Base-by-base conservation (phyloP, 2,797 vertebrate genomes). In the Pangasius krempfi region DNA sequence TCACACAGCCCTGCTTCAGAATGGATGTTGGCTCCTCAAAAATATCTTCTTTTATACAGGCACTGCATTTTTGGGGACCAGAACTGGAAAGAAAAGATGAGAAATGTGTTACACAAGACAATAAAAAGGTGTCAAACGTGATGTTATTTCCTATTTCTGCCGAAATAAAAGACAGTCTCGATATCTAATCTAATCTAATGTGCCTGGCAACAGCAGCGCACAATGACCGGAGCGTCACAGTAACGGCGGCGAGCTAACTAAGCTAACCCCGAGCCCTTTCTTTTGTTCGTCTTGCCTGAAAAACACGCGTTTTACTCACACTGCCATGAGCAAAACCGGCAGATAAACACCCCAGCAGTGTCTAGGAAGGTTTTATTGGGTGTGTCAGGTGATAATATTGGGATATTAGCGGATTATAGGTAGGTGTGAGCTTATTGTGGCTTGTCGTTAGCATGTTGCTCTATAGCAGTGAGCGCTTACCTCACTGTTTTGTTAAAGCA, bases 11-110 rank as follows among this genome's bases (percentile, higher is more conserved):
- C 86, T 95, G 97, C 93, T 98, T 97, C 89, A 99, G 94, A 91
- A 99, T 96, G 3, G 98, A 99, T 73, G 97, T 92, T 30, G 97
- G 97, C 75, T 99, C 98, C 92, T 99, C 98, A 20, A 98, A 99
- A 86, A 99, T 95, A 52, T 98, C 97, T 87, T 99, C 98, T 87
- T 98, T 97, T 89, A 99, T 97, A 86, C 98, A 99, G 88, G 97
- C 98, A 5, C 95, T 95, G 89, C 98, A 99, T 92, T 98, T 98
- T 88, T 99, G 98, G 66, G 98, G 98, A 79, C 98, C 98, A n/a
- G 96, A 95, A 89, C 98, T 99, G 85, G 7, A 90, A 54, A 7
- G 3, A 86, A 40, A 7, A 4, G 85, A 79, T 90, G 0, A 14
- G 22, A 37, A 25, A 14, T 5, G 1, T 82, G 33, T 82, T 16